These are phyloP conservation scores for Mastacembelus armatus DNA, from an alignment of 2,797 vertebrate species.

Conservation along the genomic window DNA sequence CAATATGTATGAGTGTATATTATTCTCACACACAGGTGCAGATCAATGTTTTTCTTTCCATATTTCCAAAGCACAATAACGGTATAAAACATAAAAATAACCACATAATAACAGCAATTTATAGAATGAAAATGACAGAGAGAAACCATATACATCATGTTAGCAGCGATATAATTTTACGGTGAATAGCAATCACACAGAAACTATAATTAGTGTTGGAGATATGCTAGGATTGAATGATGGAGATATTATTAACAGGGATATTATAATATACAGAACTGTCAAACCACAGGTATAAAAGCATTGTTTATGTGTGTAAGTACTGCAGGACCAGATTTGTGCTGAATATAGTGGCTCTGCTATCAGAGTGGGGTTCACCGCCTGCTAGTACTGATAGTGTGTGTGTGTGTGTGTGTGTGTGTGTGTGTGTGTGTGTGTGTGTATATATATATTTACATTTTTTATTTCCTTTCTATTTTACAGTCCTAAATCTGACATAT, in stretches of 20 bases:
- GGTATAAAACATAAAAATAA: not conserved
- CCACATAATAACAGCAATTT: slow-evolving; percentile 9
- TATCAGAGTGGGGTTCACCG: slow-evolving; percentile 65
- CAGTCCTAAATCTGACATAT: slow-evolving; percentile 9
- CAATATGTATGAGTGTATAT: slow-evolving; percentile 7
- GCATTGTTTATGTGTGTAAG: slow-evolving; percentile 6
- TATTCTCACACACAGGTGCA: slow-evolving; percentile 16
- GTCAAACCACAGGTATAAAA: slow-evolving; percentile 5
- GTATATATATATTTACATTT: slow-evolving; percentile 9
- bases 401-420: no score
- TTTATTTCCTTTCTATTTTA: slow-evolving; percentile 10
- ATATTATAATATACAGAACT: slow-evolving; percentile 20
- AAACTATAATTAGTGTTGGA: slow-evolving; percentile 32
- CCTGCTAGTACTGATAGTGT: slow-evolving; percentile 61
- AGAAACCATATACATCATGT: not conserved
- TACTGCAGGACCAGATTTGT: slow-evolving; percentile 22
- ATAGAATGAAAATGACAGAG: slow-evolving; percentile 1
- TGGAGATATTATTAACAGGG: slow-evolving; percentile 30
- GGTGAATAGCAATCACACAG: slow-evolving; percentile 19
- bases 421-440: no score
- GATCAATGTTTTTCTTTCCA: slow-evolving; percentile 28
- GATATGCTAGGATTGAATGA: slow-evolving; percentile 17
- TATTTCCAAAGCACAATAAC: not conserved
- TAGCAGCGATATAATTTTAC: not conserved
- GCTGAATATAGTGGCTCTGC: slow-evolving; percentile 43